phyloP scores from a whole-genome alignment of 2,113 vertebrate genomes.

The Cyphomyrus discorhynchus region DNA sequence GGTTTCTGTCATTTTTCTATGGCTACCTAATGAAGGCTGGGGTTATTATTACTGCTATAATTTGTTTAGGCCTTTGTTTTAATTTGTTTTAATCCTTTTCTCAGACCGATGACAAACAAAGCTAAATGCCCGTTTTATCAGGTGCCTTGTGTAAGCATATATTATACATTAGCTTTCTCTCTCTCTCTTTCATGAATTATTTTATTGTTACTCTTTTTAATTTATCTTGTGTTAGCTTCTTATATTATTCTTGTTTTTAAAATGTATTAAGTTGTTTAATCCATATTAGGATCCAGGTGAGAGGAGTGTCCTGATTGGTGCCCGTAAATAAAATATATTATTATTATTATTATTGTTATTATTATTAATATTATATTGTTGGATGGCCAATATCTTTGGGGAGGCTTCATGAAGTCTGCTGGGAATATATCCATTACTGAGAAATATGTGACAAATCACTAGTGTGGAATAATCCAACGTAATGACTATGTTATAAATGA shows the following conservation, averaged over 20 bases:
- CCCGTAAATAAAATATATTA: background rate
- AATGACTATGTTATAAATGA: background rate
- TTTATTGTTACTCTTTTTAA: background rate
- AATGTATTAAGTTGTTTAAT: background rate
- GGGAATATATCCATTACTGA: background rate
- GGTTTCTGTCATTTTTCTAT: background rate
- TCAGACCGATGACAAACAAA: background rate
- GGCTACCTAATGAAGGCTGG: background rate
- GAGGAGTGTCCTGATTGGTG: background rate
- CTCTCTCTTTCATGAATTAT: background rate
- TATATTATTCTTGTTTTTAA: background rate
- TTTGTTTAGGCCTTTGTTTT: background rate
- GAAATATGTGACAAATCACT: background rate
- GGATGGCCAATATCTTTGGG: background rate
- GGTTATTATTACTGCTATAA: background rate
- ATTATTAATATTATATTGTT: background rate
- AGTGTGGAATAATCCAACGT: background rate
- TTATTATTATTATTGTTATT: background rate
- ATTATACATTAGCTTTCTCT: background rate
- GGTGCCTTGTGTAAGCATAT: background rate
- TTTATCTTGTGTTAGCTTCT: background rate
- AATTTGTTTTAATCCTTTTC: background rate
- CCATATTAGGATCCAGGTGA: background rate
- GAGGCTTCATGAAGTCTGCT: background rate
- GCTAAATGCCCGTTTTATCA: background rate